A percentile compares a stretch with the other conserved stretches of the same genome.
These are phyloP conservation scores for Psilopsiagon aymara DNA, from an alignment of 2,113 vertebrate species.

Conservation along the genomic window DNA sequence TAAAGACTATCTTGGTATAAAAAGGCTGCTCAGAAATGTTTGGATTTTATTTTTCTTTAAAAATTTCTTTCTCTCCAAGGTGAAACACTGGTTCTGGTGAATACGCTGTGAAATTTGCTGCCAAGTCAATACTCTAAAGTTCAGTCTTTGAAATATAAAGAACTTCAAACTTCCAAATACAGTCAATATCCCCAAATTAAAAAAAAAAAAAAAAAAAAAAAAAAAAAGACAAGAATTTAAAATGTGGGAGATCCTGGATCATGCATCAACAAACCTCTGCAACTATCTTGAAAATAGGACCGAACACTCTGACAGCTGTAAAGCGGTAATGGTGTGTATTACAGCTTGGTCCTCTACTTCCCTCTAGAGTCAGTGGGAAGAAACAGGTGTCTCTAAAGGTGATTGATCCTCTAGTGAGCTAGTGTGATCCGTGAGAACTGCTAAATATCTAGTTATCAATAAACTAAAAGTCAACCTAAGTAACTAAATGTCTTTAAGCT, in stretches of 20 bases:
- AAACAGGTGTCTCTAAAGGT: not conserved
- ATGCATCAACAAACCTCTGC: not conserved
- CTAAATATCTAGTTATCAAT: not conserved
- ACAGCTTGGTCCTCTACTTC: constrained; percentile 14
- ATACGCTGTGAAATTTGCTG: not conserved
- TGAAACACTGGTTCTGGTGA: not conserved
- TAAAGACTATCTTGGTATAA: not conserved
- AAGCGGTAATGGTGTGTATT: not conserved
- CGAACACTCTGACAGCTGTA: fast-evolving
- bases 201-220: too few species aligned
- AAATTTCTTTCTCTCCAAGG: not conserved
- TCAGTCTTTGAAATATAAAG: not conserved
- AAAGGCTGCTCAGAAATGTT: not conserved
- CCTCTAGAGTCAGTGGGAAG: constrained; percentile 42
- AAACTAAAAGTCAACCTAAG: not conserved
- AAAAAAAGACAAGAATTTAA: not conserved
- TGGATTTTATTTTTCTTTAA: not conserved
- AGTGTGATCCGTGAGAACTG: fast-evolving
- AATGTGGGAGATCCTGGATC: not conserved
- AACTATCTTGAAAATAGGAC: not conserved
- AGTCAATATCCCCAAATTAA: not conserved
- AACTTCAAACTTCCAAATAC: not conserved
- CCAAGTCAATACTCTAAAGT: not conserved
- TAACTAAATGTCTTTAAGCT: too few species aligned
- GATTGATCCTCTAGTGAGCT: not conserved